Base-by-base conservation (phyloP, 2,113 vertebrate species). In the Dasyurus viverrinus region DNA sequence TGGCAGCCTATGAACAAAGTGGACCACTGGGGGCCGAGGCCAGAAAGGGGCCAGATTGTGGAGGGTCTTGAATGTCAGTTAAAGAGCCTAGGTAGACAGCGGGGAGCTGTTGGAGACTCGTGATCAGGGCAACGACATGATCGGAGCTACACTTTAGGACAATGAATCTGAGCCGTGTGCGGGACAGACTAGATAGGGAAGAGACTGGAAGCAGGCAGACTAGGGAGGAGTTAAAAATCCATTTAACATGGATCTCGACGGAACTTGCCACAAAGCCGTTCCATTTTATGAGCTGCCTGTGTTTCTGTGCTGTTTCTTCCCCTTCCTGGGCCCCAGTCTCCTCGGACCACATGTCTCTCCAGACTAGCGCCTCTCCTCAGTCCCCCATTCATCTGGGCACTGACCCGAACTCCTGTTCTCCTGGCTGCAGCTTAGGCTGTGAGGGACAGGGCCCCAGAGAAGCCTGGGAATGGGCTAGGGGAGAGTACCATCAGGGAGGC, bases 231-330 rank as follows among this genome's bases (percentile, higher is more conserved):
- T 84, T 42, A 84, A 23, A 76, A 84, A 84, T 89, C 89, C 96
- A 53, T 95, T 97, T 93, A 97, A 95, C 91, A 46, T 48, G 26
- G 92, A 95, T 95, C 95, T 96, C 95, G 94, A 95, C 97, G 90
- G 57, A 95, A 95, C 0, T 23, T 92, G 95, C 89, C 96, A 89
- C 90, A 97, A 91, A 93, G 26, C 57, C 92, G 89, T 95, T 94
- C 95, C 90, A 91, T 92, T 94, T 97, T 98, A 97, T 94, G 95
- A 92, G 36, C 94, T 25, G 0, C 89, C 52, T 76, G 54, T 52
- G 0, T 30, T 0, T 50, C 46, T 76, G 8, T 26, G 91, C 95
- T 95, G 94, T 93, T 91, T 94, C 53, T 27, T 19, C 54, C 96
- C 30, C 16, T 42, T 42, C 68, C 54, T 14, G n/a, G 36, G 42